Evolutionary conservation across 2,797 vertebrate species (phyloP).

Genomic region (Calcarius lapponicus): DNA sequence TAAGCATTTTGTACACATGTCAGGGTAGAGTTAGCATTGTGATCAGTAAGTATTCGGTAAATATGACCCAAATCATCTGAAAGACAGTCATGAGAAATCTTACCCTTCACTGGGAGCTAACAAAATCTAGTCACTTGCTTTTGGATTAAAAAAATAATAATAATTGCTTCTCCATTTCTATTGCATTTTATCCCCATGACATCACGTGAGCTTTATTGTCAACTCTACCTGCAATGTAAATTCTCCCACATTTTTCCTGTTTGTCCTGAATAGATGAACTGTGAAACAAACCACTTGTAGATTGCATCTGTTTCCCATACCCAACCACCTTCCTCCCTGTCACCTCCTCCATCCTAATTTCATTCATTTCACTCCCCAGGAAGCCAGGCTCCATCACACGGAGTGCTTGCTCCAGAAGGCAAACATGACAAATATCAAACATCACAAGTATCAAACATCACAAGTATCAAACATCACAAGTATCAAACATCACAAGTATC

Average conservation of each 20-base stretch:
- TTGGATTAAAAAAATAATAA: not conserved
- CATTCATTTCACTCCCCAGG: not conserved
- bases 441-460: too few species aligned
- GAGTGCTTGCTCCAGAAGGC: not conserved
- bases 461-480: too few species aligned
- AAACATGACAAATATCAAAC: not conserved
- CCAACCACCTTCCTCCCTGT: not conserved
- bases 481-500: too few species aligned
- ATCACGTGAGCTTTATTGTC: not conserved
- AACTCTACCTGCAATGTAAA: not conserved
- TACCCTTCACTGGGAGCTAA: not conserved
- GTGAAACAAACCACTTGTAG: not conserved
- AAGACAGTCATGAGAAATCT: not conserved
- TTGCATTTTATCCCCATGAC: not conserved
- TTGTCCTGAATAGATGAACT: not conserved
- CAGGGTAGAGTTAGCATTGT: not conserved
- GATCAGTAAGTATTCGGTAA: constrained; percentile 45
- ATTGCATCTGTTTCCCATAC: not conserved
- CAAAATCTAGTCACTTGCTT: not conserved
- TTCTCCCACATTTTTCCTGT: not conserved
- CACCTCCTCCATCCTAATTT: not conserved
- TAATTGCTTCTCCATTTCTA: not conserved
- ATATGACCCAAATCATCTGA: not conserved
- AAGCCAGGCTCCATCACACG: not conserved
- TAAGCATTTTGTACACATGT: not conserved